Conservation (phyloP, 2,888 invertebrate species). For the Hypomecis punctinalis region DNA sequence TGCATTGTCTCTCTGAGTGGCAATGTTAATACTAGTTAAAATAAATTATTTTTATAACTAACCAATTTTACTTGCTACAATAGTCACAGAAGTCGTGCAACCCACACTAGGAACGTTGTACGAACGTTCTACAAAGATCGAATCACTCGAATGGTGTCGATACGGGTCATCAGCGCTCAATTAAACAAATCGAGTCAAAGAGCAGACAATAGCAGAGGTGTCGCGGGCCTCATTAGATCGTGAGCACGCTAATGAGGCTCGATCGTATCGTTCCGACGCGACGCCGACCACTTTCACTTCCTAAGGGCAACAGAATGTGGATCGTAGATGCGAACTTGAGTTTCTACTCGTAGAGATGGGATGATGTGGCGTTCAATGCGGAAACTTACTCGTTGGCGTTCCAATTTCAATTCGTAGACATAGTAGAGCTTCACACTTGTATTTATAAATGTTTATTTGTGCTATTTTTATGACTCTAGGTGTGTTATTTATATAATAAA, state of each 20-base stretch:
- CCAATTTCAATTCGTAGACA: background rate
- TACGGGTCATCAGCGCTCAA: slow-evolving; percentile 52
- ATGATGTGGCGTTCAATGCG: slow-evolving; percentile 6
- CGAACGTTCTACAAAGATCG: slow-evolving; percentile 31
- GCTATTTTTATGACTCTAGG: no score
- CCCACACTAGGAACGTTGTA: slow-evolving; percentile 13
- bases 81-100: slow-evolving; percentile 8
- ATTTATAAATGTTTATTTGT: no score
- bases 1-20: no score
- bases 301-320: slow-evolving; percentile 58
- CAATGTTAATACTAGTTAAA: no score
- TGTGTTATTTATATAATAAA: no score
- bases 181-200: slow-evolving; percentile 55
- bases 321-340: slow-evolving; percentile 39
- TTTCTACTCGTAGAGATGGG: slow-evolving; percentile 29
- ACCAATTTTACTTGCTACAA: background rate
- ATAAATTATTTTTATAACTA: no score
- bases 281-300: slow-evolving; percentile 71
- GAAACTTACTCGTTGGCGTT: background rate
- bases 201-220: slow-evolving; percentile 63
- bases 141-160: slow-evolving; percentile 33
- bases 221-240: slow-evolving; percentile 72
- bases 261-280: slow-evolving; percentile 62
- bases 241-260: slow-evolving; percentile 73
- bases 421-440: no score